Evolutionary conservation across 2,888 invertebrate species (phyloP).

Genomic region (Zele albiditarsus): DNA sequence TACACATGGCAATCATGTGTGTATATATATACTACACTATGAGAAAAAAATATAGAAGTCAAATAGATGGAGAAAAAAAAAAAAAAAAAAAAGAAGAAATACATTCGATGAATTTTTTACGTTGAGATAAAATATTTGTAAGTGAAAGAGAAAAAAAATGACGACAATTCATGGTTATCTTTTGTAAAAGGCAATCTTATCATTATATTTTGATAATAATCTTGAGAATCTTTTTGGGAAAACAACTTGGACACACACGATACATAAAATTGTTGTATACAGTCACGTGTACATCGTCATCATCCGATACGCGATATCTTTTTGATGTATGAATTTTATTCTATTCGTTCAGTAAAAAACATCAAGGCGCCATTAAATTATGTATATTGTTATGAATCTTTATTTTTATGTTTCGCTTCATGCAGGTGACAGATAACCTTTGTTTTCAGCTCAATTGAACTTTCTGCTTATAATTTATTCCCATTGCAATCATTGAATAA

Average conservation of each 20-base stretch:
- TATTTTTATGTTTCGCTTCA: too few relatives aligned
- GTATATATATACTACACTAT: background rate
- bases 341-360: too few relatives aligned
- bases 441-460: too few relatives aligned
- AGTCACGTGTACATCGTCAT: too few relatives aligned
- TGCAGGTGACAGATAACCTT: too few relatives aligned
- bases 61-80: too few relatives aligned
- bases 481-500: too few relatives aligned
- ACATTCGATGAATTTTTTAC: background rate
- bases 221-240: background rate
- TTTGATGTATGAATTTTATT: background rate
- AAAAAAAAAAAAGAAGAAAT: too few relatives aligned
- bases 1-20: background rate
- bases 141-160: background rate
- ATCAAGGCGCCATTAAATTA: too few relatives aligned
- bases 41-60: too few relatives aligned
- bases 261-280: background rate
- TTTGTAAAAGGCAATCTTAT: background rate
- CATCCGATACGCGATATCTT: background rate
- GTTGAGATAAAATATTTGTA: background rate
- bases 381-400: too few relatives aligned
- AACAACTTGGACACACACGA: background rate
- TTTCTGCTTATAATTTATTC: too few relatives aligned
- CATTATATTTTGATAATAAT: slow-evolving; percentile 1
- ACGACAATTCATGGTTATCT: background rate